Evolutionary conservation across 2,113 vertebrate genomes (phyloP).

Genomic region (Triplophysa tibetana): DNA sequence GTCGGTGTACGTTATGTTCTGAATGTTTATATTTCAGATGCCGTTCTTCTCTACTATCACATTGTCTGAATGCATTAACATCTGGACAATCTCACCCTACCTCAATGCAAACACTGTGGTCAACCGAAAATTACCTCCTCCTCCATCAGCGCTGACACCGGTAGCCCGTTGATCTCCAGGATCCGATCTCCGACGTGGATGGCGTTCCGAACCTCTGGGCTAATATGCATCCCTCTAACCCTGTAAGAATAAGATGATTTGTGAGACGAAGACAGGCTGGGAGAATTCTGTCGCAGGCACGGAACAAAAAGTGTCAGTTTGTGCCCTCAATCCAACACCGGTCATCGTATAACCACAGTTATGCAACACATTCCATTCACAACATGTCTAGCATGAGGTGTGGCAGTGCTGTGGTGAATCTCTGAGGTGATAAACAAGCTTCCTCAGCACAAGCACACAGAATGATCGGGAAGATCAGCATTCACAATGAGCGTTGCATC

Average conservation of each 20-base stretch:
- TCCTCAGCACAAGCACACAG: background rate
- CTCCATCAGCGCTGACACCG: conserved; percentile 81
- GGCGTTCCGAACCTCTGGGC: conserved; percentile 87
- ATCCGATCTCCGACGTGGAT: conserved; percentile 94
- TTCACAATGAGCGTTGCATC: background rate
- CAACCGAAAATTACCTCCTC: conserved; percentile 79
- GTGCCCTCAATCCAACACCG: background rate
- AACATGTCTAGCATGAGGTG: conserved; percentile 2
- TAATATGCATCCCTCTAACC: conserved; percentile 91
- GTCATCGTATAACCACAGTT: conserved; percentile 52
- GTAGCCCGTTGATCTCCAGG: conserved; percentile 93
- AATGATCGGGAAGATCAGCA: background rate
- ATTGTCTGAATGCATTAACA: background rate
- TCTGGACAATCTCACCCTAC: background rate
- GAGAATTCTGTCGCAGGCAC: too few relatives aligned
- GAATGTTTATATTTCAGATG: conserved; percentile 11
- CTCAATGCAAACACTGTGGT: background rate
- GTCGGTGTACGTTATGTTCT: background rate
- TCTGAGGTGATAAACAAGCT: background rate
- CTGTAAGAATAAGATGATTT: conserved; percentile 65
- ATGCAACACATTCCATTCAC: conserved; percentile 52
- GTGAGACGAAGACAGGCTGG: background rate
- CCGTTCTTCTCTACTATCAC: background rate
- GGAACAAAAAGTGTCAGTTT: background rate
- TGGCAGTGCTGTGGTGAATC: conserved; percentile 9